Conservation (phyloP, 2,113 vertebrate species). For the Mugil cephalus region DNA sequence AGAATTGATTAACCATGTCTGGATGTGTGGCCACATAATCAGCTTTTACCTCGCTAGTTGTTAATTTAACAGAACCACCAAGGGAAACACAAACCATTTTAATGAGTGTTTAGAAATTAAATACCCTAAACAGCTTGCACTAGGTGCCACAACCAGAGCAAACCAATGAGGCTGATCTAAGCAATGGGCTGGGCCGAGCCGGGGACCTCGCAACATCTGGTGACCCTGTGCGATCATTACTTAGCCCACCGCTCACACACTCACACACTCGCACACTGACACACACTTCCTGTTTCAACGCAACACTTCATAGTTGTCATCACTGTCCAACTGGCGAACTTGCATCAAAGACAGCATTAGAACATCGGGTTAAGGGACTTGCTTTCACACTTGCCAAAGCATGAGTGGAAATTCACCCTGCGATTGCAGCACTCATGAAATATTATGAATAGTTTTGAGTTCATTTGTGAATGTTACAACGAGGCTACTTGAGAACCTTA, state of each 20-base stretch:
- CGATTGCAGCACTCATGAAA: constrained; percentile 58
- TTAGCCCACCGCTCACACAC: constrained; percentile 71
- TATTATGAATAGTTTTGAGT: constrained; percentile 47
- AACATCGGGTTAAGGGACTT: constrained; percentile 58
- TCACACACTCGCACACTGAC: constrained; percentile 52
- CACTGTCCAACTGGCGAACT: constrained; percentile 70
- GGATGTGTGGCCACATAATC: constrained; percentile 86
- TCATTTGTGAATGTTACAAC: constrained; percentile 25
- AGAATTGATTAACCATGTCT: constrained; percentile 87
- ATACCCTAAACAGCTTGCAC: constrained; percentile 86
- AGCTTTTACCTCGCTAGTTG: constrained; percentile 84
- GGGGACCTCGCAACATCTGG: constrained; percentile 85
- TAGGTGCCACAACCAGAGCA: constrained; percentile 79
- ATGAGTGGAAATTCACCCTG: constrained; percentile 60
- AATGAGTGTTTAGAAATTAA: constrained; percentile 86
- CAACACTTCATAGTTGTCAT: constrained; percentile 76
- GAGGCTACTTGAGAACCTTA: constrained; percentile 12
- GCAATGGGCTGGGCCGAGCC: constrained; percentile 76
- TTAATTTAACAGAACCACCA: constrained; percentile 87
- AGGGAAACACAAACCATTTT: constrained; percentile 89
- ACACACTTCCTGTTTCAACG: constrained; percentile 76
- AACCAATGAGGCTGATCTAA: constrained; percentile 86
- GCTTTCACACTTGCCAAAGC: constrained; percentile 60
- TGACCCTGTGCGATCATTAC: constrained; percentile 85
- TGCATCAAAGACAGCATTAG: constrained; percentile 73